A percentile compares a stretch with the other conserved stretches of the same genome.
phyloP scores from a whole-genome alignment of 2,888 invertebrate genomes.

The Gandaritis pyraliata region DNA sequence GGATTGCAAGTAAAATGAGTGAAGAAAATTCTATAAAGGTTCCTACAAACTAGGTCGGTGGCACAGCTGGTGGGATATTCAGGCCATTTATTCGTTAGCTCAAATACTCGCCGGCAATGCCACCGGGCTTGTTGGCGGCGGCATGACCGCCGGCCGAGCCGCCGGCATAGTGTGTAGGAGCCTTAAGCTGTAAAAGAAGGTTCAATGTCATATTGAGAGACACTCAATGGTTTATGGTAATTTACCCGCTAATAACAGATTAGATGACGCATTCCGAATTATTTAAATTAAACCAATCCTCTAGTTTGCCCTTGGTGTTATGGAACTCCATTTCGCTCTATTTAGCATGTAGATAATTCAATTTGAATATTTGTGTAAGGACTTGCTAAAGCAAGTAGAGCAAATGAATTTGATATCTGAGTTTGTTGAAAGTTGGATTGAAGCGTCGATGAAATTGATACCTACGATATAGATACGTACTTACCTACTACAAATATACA shows the following conservation, averaged over 20 bases:
- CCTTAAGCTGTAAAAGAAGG: too few species aligned
- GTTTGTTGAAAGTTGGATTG: slow-evolving; percentile 3
- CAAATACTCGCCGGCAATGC: too few species aligned
- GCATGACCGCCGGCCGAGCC: too few species aligned
- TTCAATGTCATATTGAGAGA: too few species aligned
- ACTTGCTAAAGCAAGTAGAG: slow-evolving; percentile 1
- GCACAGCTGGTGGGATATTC: too few species aligned
- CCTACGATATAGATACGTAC: not conserved
- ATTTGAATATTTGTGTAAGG: slow-evolving; percentile 10
- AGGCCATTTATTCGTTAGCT: too few species aligned
- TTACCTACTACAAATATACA: slow-evolving; percentile 1
- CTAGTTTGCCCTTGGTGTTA: slow-evolving; percentile 10
- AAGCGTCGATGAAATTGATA: slow-evolving; percentile 3
- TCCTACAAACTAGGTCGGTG: too few species aligned
- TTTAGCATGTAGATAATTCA: not conserved
- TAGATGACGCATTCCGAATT: slow-evolving; percentile 19
- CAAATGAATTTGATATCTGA: slow-evolving; percentile 5
- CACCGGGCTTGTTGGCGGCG: too few species aligned
- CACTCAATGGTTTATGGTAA: not conserved
- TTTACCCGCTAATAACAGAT: not conserved
- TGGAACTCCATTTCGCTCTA: slow-evolving; percentile 5
- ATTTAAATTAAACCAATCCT: slow-evolving; percentile 12
- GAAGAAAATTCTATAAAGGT: not conserved
- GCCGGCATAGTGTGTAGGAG: too few species aligned
- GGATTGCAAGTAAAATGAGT: not conserved